Base-by-base conservation (phyloP, 2,888 invertebrate species). In the Amphipyra tragopoginis region DNA sequence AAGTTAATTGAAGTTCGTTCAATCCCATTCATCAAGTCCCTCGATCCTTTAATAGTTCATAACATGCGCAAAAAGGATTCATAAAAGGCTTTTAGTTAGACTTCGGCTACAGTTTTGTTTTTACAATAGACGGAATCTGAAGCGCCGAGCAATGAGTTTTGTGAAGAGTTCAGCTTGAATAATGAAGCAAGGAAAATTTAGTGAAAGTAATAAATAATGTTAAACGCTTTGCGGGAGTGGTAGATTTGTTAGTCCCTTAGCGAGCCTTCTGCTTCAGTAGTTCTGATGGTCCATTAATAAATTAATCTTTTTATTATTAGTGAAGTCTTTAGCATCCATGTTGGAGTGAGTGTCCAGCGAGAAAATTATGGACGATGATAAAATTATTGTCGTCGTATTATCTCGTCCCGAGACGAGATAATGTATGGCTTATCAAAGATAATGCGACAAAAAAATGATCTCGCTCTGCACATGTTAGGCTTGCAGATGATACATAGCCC, bases 141-240 rank as follows among this genome's bases (percentile, higher is more conserved):
- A 51, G 48, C 51, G 45, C 44, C 57, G 48, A 66, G 66, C 74
- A 72, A 77, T 69, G 68, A 74, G 75, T 77, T 74, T 54, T 65
- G 71, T 55, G 44, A 67, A 57, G 61, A 73, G 62, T 72, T 53
- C 60, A 73, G 63, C 56, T 63, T 77, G 69, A 77, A 72, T 77
- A 77, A 77, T 77, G 75, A 62, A 72, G 61, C 55, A 62, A 58
- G 59, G 64, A 72, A 67, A 67, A 77, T 77, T 77, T 64, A 77
- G 57, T 64, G 68, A 56, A 54, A 69, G 75, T 70, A 65, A 77
- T 77, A 66, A 77, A 77, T 74, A 72, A 77, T 77, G 64, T 68
- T 71, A 70, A 54, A 52, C 44, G 67, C 59, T 58, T 64, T 67
- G 76, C 55, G 60, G 77, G 65, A 64, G 51, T 53, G 14, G 54